Percentiles rank a stretch among this genome's conserved stretches.
phyloP scores from a whole-genome alignment of 2,113 vertebrate genomes.

The Aleadryas rufinucha region DNA sequence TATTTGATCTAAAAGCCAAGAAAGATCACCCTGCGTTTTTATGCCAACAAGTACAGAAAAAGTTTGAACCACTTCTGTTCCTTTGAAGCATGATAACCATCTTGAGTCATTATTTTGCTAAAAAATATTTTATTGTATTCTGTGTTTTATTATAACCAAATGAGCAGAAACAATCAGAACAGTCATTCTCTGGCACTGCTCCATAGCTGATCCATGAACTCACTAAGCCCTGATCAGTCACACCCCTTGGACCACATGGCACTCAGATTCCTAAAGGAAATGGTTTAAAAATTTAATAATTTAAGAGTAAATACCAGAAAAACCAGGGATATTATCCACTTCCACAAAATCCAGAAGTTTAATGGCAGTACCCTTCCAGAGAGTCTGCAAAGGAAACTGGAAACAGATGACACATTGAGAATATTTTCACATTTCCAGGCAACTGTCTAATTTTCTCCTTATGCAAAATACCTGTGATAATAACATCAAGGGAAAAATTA shows the following conservation, averaged over 20 bases:
- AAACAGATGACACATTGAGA: neutral
- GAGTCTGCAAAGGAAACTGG: slow-evolving; percentile 85
- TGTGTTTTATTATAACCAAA: neutral
- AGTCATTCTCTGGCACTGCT: neutral
- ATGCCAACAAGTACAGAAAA: neutral
- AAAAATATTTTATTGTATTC: neutral
- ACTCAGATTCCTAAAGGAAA: neutral
- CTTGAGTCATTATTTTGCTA: neutral
- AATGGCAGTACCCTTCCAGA: slow-evolving; percentile 81
- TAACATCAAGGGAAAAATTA: neutral
- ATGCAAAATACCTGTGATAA: neutral
- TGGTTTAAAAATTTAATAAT: neutral
- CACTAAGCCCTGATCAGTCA: neutral
- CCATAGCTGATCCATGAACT: neutral
- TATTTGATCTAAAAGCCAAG: slow-evolving; percentile 57
- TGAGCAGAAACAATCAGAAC: neutral
- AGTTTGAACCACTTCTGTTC: neutral
- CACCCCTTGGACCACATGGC: neutral
- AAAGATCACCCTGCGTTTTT: neutral
- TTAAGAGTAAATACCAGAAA: slow-evolving; percentile 68
- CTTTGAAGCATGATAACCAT: neutral
- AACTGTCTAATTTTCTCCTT: neutral
- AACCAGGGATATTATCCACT: slow-evolving; percentile 62
- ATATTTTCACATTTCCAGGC: neutral
- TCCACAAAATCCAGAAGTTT: slow-evolving; percentile 88